A percentile compares a stretch with the other conserved stretches of the same genome.
Conservation (phyloP, 23 tunicate species). For the Ascidia mentula region DNA sequence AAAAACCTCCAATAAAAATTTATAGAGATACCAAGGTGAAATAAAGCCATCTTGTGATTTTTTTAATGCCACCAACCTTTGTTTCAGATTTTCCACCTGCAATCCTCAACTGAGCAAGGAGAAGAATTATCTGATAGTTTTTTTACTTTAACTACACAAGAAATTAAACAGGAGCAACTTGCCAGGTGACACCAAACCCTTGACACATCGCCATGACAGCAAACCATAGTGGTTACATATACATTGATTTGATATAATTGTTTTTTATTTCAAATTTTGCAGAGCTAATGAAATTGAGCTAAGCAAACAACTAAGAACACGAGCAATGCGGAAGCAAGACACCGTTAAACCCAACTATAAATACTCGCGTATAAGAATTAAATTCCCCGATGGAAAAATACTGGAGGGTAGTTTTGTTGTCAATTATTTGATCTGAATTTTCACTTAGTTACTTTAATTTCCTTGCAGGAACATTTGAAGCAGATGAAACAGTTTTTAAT, state of each 20-base stretch:
- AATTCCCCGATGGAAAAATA: constrained; percentile 61
- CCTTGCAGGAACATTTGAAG: constrained; percentile 56
- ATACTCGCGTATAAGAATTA: constrained; percentile 50
- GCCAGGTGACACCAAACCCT: constrained; percentile 39
- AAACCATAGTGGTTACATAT: neutral
- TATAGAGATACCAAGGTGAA: constrained; percentile 48
- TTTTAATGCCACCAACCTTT: neutral
- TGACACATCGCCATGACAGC: no score
- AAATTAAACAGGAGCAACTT: constrained; percentile 54
- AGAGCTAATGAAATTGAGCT: constrained; percentile 65
- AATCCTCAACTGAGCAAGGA: neutral
- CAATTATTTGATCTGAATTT: neutral
- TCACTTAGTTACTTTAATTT: neutral
- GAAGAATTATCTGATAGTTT: constrained; percentile 48
- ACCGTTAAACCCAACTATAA: constrained; percentile 10
- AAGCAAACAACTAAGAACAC: constrained; percentile 71
- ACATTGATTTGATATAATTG: no score
- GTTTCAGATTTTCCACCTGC: neutral
- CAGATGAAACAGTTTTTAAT: constrained; percentile 44
- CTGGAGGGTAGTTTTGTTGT: constrained; percentile 53
- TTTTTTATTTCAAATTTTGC: neutral
- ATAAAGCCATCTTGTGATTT: neutral
- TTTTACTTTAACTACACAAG: constrained; percentile 40
- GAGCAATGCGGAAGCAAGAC: constrained; percentile 66
- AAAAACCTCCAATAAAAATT: constrained; percentile 26